Conservation (phyloP, 2,888 invertebrate species). For the Melanostoma mellinum region DNA sequence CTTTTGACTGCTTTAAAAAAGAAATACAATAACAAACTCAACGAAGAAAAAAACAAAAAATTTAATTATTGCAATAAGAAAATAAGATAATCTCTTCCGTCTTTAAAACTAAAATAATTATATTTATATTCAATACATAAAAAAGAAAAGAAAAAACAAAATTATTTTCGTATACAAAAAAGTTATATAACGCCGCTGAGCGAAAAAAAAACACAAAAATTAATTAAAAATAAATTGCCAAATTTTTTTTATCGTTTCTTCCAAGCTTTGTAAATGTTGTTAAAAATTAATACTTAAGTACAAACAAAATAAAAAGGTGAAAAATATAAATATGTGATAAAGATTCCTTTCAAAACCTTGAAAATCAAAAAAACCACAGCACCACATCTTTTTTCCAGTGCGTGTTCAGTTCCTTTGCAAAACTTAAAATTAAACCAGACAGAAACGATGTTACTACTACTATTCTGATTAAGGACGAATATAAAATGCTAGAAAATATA, state of each 20-base stretch:
- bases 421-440: constrained; percentile 38
- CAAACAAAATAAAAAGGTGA: constrained; percentile 14
- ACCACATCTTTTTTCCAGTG: constrained; percentile 17
- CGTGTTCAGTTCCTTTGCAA: constrained; percentile 29
- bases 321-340: constrained; percentile 54
- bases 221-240: constrained; percentile 54
- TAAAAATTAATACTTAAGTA: constrained; percentile 35
- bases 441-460: constrained; percentile 50
- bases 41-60: constrained; percentile 61
- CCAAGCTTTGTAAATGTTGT: constrained; percentile 48
- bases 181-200: constrained; percentile 27
- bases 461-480: constrained; percentile 44
- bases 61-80: not conserved
- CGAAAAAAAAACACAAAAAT: not conserved
- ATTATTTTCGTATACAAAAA: constrained; percentile 66
- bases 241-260: constrained; percentile 50
- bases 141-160: constrained; percentile 18
- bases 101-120: constrained; percentile 44
- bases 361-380: constrained; percentile 4
- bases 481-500: constrained; percentile 7
- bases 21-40: constrained; percentile 39
- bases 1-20: constrained; percentile 32
- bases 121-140: constrained; percentile 44
- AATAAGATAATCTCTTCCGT: constrained; percentile 61
- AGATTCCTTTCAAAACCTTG: constrained; percentile 41